phyloP scores from a whole-genome alignment of 2,797 vertebrate species.

The Gymnopithys bicolor region DNA sequence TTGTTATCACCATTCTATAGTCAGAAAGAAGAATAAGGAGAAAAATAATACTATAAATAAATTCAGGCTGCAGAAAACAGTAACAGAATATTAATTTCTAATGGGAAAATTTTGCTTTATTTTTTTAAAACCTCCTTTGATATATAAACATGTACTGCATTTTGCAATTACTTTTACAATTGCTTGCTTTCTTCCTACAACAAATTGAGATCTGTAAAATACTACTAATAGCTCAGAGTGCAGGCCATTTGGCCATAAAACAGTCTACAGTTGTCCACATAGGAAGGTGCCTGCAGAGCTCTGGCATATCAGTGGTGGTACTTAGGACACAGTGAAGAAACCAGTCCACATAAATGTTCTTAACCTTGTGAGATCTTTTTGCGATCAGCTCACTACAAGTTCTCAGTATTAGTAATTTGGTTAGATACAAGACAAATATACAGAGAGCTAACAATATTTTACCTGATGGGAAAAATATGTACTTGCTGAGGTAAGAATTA shows the following conservation, averaged over 20 bases:
- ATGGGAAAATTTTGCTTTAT: not conserved
- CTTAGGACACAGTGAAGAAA: not conserved
- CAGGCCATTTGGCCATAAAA: not conserved
- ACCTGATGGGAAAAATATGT: not conserved
- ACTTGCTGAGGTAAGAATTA: not conserved
- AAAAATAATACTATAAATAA: not conserved
- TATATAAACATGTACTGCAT: not conserved
- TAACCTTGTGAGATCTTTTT: accelerated
- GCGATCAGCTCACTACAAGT: not conserved
- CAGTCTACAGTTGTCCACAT: not conserved
- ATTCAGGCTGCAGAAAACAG: not conserved
- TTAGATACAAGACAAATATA: not conserved
- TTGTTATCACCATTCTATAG: not conserved
- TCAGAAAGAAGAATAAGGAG: not conserved
- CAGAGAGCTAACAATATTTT: not conserved
- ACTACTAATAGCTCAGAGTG: not conserved
- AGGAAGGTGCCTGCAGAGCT: not conserved
- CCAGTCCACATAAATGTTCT: not conserved
- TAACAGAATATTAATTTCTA: not conserved
- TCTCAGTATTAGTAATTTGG: not conserved
- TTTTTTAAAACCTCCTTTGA: not conserved
- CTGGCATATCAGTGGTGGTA: not conserved
- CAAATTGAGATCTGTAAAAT: not conserved
- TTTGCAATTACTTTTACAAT: not conserved
- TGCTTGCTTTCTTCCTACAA: not conserved